Evolutionary conservation across 64 coral and sea anemone genomes (phyloP).

Genomic region (Stichodactyla helianthus): DNA sequence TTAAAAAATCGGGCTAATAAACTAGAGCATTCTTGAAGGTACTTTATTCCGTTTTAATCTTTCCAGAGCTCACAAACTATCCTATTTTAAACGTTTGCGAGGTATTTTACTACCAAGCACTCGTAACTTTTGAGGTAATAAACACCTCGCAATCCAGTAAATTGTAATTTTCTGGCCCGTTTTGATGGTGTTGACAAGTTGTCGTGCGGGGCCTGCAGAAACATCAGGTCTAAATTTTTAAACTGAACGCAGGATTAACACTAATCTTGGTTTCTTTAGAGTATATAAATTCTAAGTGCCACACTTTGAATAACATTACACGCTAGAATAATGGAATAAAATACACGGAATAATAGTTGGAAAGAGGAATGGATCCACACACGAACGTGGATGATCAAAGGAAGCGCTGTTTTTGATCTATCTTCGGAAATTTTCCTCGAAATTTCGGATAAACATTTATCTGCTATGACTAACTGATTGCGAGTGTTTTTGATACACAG

Average conservation of each 20-base stretch:
- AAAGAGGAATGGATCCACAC: background rate
- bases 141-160: slow-evolving; percentile 3
- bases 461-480: background rate
- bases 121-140: slow-evolving; percentile 12
- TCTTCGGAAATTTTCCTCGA: background rate
- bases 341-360: background rate
- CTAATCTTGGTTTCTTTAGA: background rate
- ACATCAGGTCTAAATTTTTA: background rate
- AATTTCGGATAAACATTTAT: background rate
- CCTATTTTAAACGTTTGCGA: background rate
- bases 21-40: background rate
- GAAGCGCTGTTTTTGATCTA: background rate
- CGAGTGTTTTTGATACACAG: background rate
- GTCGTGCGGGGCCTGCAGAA: background rate
- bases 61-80: background rate
- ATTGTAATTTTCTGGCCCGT: slow-evolving; percentile 4
- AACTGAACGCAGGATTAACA: slow-evolving; percentile 6
- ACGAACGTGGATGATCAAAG: background rate
- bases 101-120: background rate
- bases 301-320: background rate
- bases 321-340: slow-evolving; percentile 15
- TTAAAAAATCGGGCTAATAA: background rate
- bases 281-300: slow-evolving; percentile 2
- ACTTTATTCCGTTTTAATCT: background rate
- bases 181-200: slow-evolving; percentile 12